Conservation (phyloP, 2,113 vertebrate species). For the Stictonetta naevosa region DNA sequence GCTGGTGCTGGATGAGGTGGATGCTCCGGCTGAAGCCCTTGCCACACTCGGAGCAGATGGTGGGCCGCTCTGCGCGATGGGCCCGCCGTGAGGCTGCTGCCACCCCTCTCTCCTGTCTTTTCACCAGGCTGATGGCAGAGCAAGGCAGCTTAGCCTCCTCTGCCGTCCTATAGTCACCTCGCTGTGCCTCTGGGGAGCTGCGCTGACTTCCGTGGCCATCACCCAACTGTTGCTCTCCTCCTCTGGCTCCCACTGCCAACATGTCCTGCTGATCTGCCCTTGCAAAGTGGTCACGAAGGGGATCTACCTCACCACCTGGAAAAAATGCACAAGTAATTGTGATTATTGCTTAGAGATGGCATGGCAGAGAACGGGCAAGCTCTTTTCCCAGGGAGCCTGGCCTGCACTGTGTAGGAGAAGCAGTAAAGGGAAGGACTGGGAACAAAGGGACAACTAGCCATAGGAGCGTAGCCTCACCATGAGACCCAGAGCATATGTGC, state of each 20-base stretch:
- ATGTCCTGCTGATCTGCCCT: fast-evolving
- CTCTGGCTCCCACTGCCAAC: neutral
- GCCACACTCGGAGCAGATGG: slow-evolving; percentile 10
- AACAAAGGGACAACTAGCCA: neutral
- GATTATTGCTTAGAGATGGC: neutral
- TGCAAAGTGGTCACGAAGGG: neutral
- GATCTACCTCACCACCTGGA: neutral
- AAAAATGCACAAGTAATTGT: neutral
- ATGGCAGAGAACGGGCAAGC: neutral
- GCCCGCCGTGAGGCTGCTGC: neutral
- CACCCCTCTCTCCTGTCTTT: neutral
- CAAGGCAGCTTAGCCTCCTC: neutral
- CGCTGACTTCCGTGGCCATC: neutral
- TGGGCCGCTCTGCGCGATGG: neutral
- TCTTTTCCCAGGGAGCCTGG: neutral
- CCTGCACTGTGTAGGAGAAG: neutral
- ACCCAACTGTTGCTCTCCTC: neutral
- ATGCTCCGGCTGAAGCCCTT: slow-evolving; percentile 46
- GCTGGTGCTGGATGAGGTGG: slow-evolving; percentile 47
- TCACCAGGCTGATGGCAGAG: neutral
- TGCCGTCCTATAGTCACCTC: neutral
- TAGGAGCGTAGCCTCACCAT: neutral
- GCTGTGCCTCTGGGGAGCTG: neutral
- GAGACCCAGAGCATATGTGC: fast-evolving
- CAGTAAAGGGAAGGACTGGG: neutral